Evolutionary conservation across 92 coral and sea anemone species (phyloP).

Genomic region (Metridium senile): DNA sequence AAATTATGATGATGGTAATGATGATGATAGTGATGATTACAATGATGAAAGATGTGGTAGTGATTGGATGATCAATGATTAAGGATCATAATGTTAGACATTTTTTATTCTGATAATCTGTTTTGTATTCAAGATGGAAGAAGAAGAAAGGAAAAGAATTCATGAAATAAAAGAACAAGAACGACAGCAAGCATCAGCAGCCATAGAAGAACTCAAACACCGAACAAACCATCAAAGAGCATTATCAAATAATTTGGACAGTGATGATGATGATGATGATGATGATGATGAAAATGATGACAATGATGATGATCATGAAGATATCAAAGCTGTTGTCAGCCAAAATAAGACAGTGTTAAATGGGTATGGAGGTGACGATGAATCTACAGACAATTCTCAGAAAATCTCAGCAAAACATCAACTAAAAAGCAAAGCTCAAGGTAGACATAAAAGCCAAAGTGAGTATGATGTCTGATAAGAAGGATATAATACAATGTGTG

Average conservation of each 20-base stretch:
- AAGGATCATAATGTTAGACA: no score
- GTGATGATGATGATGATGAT: slow-evolving; percentile 46
- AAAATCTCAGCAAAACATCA: background rate
- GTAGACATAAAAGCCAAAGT: slow-evolving; percentile 8
- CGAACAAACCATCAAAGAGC: slow-evolving; percentile 19
- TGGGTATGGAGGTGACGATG: background rate
- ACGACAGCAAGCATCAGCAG: slow-evolving; percentile 75
- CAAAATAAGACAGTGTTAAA: background rate
- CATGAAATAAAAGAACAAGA: slow-evolving; percentile 85
- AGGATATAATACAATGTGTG: no score
- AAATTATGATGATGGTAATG: no score
- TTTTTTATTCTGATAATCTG: background rate
- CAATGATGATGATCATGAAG: slow-evolving; percentile 64
- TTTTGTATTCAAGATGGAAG: slow-evolving; percentile 66
- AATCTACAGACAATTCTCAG: background rate
- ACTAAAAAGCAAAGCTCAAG: background rate
- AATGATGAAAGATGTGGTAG: no score
- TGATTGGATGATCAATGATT: no score
- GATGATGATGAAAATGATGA: slow-evolving; percentile 15
- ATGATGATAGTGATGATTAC: no score
- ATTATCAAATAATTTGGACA: slow-evolving; percentile 15
- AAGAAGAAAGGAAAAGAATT: slow-evolving; percentile 81
- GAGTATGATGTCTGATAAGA: background rate
- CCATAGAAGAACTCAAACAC: slow-evolving; percentile 81
- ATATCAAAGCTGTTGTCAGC: slow-evolving; percentile 10